phyloP scores from a whole-genome alignment of 2,797 vertebrate species.

The Dermochelys coriacea region DNA sequence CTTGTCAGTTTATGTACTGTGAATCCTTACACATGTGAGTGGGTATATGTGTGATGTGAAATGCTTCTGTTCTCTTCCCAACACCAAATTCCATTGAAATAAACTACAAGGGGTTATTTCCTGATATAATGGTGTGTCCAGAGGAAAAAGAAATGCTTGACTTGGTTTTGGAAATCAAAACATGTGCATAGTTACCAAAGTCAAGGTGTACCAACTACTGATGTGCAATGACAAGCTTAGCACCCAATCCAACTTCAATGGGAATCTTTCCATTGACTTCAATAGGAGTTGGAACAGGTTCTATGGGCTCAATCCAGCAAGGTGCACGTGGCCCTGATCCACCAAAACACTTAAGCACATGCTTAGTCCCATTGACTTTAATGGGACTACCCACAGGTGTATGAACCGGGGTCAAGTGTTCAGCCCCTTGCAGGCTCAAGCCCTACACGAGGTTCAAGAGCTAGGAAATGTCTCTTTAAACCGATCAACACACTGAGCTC shows the following conservation, averaged over 20 bases:
- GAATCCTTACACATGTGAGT: conserved; percentile 66
- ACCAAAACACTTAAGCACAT: conserved; percentile 56
- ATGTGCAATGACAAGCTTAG: conserved; percentile 81
- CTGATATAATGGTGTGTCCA: conserved; percentile 64
- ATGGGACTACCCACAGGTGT: conserved; percentile 31
- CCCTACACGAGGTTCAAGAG: conserved; percentile 77
- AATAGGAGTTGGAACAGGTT: conserved; percentile 43
- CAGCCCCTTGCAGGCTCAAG: conserved; percentile 73
- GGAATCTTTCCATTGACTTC: conserved; percentile 42
- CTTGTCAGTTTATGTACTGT: conserved; percentile 73
- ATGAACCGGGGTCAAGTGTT: conserved; percentile 52
- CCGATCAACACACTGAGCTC: conserved; percentile 81
- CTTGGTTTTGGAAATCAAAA: conserved; percentile 79
- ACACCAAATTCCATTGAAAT: conserved; percentile 63
- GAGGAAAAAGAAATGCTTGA: conserved; percentile 68
- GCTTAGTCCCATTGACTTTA: conserved; percentile 47
- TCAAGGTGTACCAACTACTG: conserved; percentile 82
- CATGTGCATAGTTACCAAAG: conserved; percentile 88
- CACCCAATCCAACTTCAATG: conserved; percentile 55
- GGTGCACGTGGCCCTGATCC: conserved; percentile 48
- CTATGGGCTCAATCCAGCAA: conserved; percentile 71
- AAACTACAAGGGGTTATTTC: conserved; percentile 57
- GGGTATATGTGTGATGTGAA: conserved; percentile 42
- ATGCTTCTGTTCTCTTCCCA: conserved; percentile 72
- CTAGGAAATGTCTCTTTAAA: conserved; percentile 82